A percentile compares a stretch with the other conserved stretches of the same genome.
Evolutionary conservation across 2,797 vertebrate genomes (phyloP).

Genomic region (Gymnoscopelus braueri): DNA sequence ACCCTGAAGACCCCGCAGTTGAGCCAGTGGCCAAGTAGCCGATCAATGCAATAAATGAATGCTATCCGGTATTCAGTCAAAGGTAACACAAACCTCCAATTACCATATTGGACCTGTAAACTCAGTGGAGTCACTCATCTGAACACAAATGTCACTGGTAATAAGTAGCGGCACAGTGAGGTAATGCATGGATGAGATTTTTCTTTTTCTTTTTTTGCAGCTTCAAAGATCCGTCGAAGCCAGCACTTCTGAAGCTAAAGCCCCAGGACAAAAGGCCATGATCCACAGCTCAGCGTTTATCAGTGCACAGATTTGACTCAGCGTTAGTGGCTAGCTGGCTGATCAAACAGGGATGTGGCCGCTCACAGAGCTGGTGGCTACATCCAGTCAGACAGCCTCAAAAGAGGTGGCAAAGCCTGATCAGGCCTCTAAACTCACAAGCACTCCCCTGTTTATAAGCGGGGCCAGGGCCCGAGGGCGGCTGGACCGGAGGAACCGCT

Average conservation of each 20-base stretch:
- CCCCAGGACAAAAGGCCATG: constrained; percentile 57
- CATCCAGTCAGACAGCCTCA: constrained; percentile 58
- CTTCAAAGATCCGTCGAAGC: constrained; percentile 57
- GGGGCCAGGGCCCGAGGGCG: constrained; percentile 44
- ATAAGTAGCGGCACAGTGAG: constrained; percentile 31
- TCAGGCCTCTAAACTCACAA: constrained; percentile 60
- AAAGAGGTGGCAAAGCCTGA: constrained; percentile 53
- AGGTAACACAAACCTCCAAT: too few species aligned
- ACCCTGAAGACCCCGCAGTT: too few species aligned
- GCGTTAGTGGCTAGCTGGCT: constrained; percentile 47
- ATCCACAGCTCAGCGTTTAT: constrained; percentile 51
- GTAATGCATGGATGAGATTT: constrained; percentile 16
- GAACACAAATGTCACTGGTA: constrained; percentile 20
- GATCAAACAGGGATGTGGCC: constrained; percentile 53
- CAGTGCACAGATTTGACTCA: constrained; percentile 54
- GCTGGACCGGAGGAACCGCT: constrained; percentile 56
- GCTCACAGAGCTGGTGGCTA: constrained; percentile 44
- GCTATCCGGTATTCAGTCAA: too few species aligned
- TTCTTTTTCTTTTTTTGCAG: constrained; percentile 12
- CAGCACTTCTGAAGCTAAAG: constrained; percentile 61
- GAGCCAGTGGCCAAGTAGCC: too few species aligned
- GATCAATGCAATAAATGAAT: too few species aligned
- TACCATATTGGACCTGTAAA: constrained; percentile 6
- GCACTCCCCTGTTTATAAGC: constrained; percentile 40
- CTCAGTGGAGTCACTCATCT: neutral